phyloP scores from a whole-genome alignment of 2,797 vertebrate species.

The Harpagifer antarcticus region DNA sequence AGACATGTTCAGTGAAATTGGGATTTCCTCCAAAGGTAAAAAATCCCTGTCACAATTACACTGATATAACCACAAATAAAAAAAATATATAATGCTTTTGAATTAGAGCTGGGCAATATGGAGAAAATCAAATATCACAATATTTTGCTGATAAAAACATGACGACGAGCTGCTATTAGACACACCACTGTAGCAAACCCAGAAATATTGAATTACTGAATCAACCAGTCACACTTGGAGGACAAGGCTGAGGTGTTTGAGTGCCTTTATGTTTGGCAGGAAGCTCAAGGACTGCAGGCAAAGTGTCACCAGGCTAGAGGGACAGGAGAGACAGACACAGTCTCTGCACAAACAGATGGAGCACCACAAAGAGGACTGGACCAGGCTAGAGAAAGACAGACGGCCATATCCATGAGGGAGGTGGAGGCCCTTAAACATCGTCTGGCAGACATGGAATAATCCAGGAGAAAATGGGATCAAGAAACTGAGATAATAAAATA shows the following conservation, averaged over 20 bases:
- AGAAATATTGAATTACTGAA: slow-evolving; percentile 6
- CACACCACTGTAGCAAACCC: slow-evolving; percentile 1
- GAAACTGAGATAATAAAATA: not conserved
- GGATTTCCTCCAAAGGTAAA: not conserved
- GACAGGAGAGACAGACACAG: slow-evolving; percentile 7
- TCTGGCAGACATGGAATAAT: slow-evolving; percentile 10
- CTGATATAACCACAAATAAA: not conserved
- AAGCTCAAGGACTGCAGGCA: slow-evolving; percentile 11
- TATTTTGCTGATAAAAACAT: no score
- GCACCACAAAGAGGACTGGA: slow-evolving; percentile 5
- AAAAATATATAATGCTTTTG: not conserved
- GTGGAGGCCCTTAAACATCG: slow-evolving; percentile 13
- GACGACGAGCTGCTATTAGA: slow-evolving; percentile 3
- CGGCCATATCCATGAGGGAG: not conserved
- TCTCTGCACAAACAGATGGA: slow-evolving; percentile 10
- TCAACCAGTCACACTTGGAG: slow-evolving; percentile 16
- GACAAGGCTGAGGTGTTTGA: slow-evolving; percentile 17
- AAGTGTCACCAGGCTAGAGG: not conserved
- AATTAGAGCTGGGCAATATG: no score
- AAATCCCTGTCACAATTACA: not conserved
- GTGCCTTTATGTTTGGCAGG: not conserved
- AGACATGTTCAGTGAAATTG: not conserved
- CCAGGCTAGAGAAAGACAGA: slow-evolving; percentile 10
- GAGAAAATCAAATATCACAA: no score
- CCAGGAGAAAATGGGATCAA: not conserved